phyloP scores from a whole-genome alignment of 2,113 vertebrate genomes.

The Chrysemys picta region DNA sequence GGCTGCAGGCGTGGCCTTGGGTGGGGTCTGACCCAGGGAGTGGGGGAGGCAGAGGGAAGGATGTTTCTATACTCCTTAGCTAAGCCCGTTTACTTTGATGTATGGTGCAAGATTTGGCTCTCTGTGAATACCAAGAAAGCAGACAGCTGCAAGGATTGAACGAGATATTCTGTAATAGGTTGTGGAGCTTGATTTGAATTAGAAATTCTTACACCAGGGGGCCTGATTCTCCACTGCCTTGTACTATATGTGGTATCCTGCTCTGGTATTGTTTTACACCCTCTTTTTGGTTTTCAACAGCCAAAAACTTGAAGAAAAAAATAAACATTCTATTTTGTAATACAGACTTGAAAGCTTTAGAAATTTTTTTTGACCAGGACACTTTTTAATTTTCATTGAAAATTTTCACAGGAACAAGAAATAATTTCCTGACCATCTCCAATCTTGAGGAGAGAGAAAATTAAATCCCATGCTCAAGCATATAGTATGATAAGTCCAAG shows the following conservation, averaged over 20 bases:
- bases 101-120: neutral
- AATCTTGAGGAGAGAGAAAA: neutral
- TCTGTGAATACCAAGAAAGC: neutral
- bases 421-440: neutral
- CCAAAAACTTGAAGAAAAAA: neutral
- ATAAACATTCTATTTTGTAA: neutral
- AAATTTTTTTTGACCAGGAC: accelerated
- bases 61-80: neutral
- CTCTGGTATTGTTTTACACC: neutral
- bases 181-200: neutral
- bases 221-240: neutral
- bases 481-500: neutral
- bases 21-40: neutral
- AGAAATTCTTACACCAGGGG: neutral
- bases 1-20: neutral
- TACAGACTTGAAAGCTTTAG: neutral
- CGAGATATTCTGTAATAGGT: neutral
- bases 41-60: neutral
- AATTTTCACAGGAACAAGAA: neutral
- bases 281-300: neutral
- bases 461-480: neutral
- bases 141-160: neutral
- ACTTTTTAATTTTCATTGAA: neutral
- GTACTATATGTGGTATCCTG: too few relatives aligned
- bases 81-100: neutral